Base-by-base conservation (phyloP, 1,140 invertebrate species). In the Aradophagus sp. region DNA sequence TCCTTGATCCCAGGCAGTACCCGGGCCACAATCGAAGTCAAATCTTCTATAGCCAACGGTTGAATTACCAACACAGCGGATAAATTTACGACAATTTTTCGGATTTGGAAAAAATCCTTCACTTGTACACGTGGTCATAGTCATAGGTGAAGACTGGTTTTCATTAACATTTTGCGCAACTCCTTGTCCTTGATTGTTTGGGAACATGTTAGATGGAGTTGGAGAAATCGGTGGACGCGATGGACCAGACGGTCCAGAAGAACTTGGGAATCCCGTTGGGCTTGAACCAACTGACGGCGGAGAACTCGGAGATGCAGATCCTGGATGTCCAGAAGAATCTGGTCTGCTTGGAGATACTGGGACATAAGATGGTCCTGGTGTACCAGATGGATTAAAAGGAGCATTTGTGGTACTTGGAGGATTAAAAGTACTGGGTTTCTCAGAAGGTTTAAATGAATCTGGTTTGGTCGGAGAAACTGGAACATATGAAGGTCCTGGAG, bases 71-170 rank as follows among this genome's bases (percentile, higher is more conserved):
- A 87, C 86, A 56, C 89, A 90, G 35, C 88, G 82, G 70, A 89
- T 89, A 80, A 89, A 90, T 31, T 88, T 84, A 6, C 80, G 81
- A 72, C 89, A 90, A 73, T 90, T 84, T 8, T 78, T 73, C 36
- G 89, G 87, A 80, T 92, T 87, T 1, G 88, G 84, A 76, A 88
- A 89, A 67, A 92, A 93, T 5, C 91, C 91, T 80, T 91, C 90
- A 11, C 0, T 7, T 27, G 34, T 48, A 12, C 58, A 68, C 12
- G 14, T 32, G 3, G 13, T n/a, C n/a, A n/a, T n/a, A n/a, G n/a
- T n/a, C n/a, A n/a, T n/a, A n/a, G n/a, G n/a, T n/a, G 26, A 7
- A 23, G 38, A 10, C 26, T 23, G 19, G 1, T 5, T 15, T 11
- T 34, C 56, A 10, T 42, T 12, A 0, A 19, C 27, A 4, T n/a